Percentiles rank a stretch among this genome's conserved stretches.
Evolutionary conservation across 1,140 invertebrate species (phyloP).

Genomic region (Pseudomyrmex concolor): DNA sequence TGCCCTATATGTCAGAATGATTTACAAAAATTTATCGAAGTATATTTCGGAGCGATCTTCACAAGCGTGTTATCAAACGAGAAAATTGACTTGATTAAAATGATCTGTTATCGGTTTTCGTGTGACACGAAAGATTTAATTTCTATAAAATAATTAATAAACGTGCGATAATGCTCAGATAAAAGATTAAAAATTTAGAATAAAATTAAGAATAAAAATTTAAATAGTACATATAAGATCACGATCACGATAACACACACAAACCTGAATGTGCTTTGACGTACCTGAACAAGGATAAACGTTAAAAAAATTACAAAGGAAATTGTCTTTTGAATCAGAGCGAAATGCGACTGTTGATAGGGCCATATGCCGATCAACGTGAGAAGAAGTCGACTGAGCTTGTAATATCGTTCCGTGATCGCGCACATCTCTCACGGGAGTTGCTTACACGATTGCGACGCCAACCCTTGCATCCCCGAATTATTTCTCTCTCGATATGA

Average conservation of each 20-base stretch:
- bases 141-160: too few species aligned
- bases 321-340: not conserved
- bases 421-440: too few species aligned
- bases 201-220: not conserved
- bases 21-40: too few species aligned
- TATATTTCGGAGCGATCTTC: too few species aligned
- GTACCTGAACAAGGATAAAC: constrained; percentile 28
- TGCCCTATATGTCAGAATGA: too few species aligned
- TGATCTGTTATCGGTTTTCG: too few species aligned
- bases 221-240: not conserved
- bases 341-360: constrained; percentile 9
- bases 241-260: not conserved
- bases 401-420: constrained; percentile 10
- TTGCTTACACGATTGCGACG: too few species aligned
- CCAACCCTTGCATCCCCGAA: too few species aligned
- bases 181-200: not conserved
- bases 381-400: constrained; percentile 15
- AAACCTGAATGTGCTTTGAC: not conserved
- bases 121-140: too few species aligned
- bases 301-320: not conserved
- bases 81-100: too few species aligned
- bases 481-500: not conserved
- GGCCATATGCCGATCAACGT: constrained; percentile 17
- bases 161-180: not conserved
- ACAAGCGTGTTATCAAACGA: not conserved